Percentiles rank a stretch among this genome's conserved stretches.
Conservation (phyloP, 2,888 invertebrate species). For the Drosophila paranaensis region DNA sequence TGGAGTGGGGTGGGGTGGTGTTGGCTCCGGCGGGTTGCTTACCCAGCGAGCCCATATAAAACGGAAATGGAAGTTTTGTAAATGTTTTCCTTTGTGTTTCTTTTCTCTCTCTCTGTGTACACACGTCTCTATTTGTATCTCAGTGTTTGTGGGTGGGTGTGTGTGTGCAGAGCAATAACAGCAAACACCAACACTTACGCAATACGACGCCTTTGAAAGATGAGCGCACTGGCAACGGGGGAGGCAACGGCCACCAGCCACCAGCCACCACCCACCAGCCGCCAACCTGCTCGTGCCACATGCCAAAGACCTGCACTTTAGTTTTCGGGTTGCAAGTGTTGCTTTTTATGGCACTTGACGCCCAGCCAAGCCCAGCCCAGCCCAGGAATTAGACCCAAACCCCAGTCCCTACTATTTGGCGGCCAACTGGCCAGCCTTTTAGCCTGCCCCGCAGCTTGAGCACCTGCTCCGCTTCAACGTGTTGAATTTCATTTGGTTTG, state of each 20-base stretch:
- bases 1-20: constrained; percentile 7
- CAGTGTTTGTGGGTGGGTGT: constrained; percentile 10
- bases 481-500: constrained; percentile 61
- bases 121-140: constrained; percentile 26
- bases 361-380: constrained; percentile 43
- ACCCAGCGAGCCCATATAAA: constrained; percentile 68
- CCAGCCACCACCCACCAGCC: neutral
- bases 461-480: constrained; percentile 55
- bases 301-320: constrained; percentile 73
- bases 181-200: constrained; percentile 64
- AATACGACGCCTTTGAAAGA: constrained; percentile 75
- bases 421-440: constrained; percentile 35
- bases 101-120: constrained; percentile 41
- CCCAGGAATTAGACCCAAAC: constrained; percentile 43
- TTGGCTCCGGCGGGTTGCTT: constrained; percentile 7
- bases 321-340: constrained; percentile 79
- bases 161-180: constrained; percentile 51
- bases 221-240: constrained; percentile 62
- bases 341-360: constrained; percentile 78
- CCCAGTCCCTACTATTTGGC: constrained; percentile 53
- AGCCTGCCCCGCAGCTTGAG: constrained; percentile 28
- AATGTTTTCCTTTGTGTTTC: constrained; percentile 82
- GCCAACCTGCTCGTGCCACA: constrained; percentile 37
- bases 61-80: constrained; percentile 83
- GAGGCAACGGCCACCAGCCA: constrained; percentile 3